Evolutionary conservation across 1,140 invertebrate species (phyloP).

Genomic region (Aphidius gifuensis): DNA sequence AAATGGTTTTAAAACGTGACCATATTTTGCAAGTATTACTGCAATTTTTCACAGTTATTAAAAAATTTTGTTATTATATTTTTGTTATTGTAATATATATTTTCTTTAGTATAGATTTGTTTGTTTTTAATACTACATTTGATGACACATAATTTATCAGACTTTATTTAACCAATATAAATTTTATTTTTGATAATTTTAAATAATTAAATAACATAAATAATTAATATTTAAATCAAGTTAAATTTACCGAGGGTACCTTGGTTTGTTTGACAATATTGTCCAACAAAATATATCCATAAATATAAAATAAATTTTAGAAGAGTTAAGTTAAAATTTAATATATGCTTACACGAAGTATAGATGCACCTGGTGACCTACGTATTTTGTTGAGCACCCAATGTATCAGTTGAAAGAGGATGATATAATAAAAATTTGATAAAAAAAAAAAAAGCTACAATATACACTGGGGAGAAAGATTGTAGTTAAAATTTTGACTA

Average conservation of each 20-base stretch:
- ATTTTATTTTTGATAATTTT: too few species aligned
- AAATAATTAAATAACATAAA: too few species aligned
- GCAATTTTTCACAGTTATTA: conserved; percentile 4
- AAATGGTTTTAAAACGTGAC: not conserved
- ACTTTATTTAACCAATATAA: conserved; percentile 6
- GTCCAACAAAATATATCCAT: too few species aligned
- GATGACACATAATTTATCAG: conserved; percentile 22
- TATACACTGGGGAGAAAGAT: not conserved
- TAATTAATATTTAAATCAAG: too few species aligned
- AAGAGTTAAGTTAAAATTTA: conserved; percentile 35
- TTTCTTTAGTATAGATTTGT: too few species aligned
- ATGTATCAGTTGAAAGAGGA: conserved; percentile 4
- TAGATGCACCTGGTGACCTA: conserved; percentile 32
- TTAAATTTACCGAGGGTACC: too few species aligned
- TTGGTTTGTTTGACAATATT: too few species aligned
- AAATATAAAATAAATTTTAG: not conserved
- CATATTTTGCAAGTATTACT: not conserved
- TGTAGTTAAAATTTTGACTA: conserved; percentile 5
- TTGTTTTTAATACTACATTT: too few species aligned
- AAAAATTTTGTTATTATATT: not conserved
- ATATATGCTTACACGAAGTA: conserved; percentile 32
- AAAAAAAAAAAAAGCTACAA: not conserved
- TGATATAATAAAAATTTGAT: conserved; percentile 3
- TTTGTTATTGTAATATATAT: too few species aligned
- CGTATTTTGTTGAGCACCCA: not conserved